Percentiles rank a stretch among this genome's conserved stretches.
Evolutionary conservation across 2,797 vertebrate genomes (phyloP).

Genomic region (Hydrophis major): DNA sequence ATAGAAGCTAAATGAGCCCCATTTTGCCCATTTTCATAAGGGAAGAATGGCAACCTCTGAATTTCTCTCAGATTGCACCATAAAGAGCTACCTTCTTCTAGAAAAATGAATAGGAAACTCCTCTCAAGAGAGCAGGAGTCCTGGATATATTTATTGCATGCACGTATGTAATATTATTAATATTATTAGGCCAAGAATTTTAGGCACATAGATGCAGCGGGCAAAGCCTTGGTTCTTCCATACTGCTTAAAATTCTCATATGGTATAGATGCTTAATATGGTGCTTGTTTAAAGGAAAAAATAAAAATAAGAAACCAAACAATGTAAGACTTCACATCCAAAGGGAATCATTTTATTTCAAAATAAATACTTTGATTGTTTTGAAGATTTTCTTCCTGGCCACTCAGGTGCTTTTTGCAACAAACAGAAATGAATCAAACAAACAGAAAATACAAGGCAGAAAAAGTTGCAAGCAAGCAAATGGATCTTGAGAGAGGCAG

Average conservation of each 20-base stretch:
- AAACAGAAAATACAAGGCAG: conserved; percentile 13
- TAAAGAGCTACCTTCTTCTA: neutral
- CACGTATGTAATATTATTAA: neutral
- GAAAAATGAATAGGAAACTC: neutral
- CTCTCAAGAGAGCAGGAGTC: neutral
- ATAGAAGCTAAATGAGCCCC: neutral
- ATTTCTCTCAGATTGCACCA: neutral
- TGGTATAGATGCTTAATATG: neutral
- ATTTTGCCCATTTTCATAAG: neutral
- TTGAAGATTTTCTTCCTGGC: neutral
- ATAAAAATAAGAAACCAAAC: neutral
- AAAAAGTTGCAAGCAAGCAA: conserved; percentile 35
- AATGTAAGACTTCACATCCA: neutral
- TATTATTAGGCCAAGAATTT: neutral
- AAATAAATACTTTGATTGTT: neutral
- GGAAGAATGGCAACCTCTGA: neutral
- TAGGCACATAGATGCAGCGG: neutral
- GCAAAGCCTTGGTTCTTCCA: neutral
- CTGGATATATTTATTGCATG: neutral
- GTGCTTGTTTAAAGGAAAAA: neutral
- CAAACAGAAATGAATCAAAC: neutral
- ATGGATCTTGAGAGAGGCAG: conserved; percentile 29
- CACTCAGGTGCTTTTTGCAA: neutral
- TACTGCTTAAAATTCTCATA: neutral
- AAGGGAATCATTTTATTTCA: neutral